These are phyloP conservation scores for Hoplias malabaricus DNA, from an alignment of 2,113 vertebrate species.

Conservation along the genomic window DNA sequence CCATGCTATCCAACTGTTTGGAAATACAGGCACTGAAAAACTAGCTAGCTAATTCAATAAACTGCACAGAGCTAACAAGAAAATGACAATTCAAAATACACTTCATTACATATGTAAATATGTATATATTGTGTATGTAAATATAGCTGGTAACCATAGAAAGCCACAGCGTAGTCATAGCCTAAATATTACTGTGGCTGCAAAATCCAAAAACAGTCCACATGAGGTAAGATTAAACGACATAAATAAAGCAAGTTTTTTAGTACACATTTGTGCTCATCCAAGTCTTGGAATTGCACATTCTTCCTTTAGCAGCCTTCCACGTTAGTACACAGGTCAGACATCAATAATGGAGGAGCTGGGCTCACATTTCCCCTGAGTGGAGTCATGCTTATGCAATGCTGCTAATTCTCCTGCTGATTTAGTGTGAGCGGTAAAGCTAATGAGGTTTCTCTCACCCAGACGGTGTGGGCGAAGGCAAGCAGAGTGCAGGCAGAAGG, in stretches of 20 bases:
- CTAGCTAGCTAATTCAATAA: too few relatives aligned
- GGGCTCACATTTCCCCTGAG: constrained; percentile 48
- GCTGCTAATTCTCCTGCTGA: constrained; percentile 46
- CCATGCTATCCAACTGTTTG: too few relatives aligned
- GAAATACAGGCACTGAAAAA: too few relatives aligned
- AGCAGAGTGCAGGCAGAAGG: constrained; percentile 7
- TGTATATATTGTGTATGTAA: too few relatives aligned
- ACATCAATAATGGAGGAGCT: constrained; percentile 54
- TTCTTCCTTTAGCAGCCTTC: constrained; percentile 1
- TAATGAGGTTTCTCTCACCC: constrained; percentile 48
- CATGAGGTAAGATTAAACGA: background rate
- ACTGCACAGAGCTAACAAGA: too few relatives aligned
- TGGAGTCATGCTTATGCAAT: constrained; percentile 52
- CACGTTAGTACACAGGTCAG: constrained; percentile 27
- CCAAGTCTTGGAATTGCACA: constrained; percentile 31
- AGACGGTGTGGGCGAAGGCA: constrained; percentile 39
- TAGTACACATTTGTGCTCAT: constrained; percentile 15
- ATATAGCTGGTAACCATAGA: background rate
- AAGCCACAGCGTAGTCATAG: background rate
- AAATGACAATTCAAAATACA: too few relatives aligned
- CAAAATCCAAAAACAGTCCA: background rate
- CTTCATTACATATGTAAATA: too few relatives aligned
- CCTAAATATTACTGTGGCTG: background rate
- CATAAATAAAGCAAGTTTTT: background rate
- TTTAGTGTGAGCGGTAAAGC: constrained; percentile 51